Evolutionary conservation across 2,888 invertebrate species (phyloP), one percentile per base, ranked within the genome.

Genomic region (Acleris literana): DNA sequence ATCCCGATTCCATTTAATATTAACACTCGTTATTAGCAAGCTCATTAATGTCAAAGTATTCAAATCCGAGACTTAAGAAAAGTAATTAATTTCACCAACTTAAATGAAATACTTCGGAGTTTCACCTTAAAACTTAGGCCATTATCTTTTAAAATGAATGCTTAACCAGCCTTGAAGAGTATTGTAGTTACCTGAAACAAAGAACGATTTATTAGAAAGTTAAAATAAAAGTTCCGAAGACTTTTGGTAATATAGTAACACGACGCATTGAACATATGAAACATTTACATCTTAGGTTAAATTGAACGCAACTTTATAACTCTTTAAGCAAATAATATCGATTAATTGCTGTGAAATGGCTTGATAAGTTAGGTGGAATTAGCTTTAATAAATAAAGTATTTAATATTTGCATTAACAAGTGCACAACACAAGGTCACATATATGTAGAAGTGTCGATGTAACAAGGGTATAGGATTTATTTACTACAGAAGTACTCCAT

Each of bases 141-240:
- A 61, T 65, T 61, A 61, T 61, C 55, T 61, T 44, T 65, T 20
- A 17, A 65, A 65, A 51, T 44, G 54, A 51, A 55, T 65, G 51
- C 60, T 65, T 51, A 61, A 65, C 60, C 64, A 61, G 44, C 60
- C 51, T 55, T 52, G 44, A 51, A 61, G 29, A 51, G 13, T 51
- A 51, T 29, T 65, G 55, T 61, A 55, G 29, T 51, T 59, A 65
- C 65, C 65, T 65, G 65, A 33, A 65, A 65, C 65, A 65, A 65
- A 61, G 55, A 22, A 44, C 5, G 20, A 55, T 61, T 43, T 22
- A 22, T 65, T 65, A 65, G 44, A 20, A 49, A 54, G 17, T 17
- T 52, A 7, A 33, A 9, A 18, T 17, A 49, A 18, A 57, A 51
- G 17, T 52, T 55, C n/a, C 11, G 20, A 55, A 44, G 16, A 57